Evolutionary conservation across 2,113 vertebrate species (phyloP), one percentile per base, ranked within the genome.

Genomic region (Lanius collurio): DNA sequence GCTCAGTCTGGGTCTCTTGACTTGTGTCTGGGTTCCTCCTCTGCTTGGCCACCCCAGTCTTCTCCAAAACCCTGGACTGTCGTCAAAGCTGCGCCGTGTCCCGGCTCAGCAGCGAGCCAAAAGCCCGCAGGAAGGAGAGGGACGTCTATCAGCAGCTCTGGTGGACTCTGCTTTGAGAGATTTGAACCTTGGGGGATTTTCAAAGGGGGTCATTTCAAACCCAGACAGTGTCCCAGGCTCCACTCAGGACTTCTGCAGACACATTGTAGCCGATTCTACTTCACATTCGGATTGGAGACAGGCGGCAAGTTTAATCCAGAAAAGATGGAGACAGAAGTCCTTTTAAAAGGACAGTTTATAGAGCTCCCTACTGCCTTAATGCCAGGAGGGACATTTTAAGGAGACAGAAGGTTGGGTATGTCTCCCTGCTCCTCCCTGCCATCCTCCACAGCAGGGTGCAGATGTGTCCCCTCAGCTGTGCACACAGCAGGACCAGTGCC

Each of bases 181-280:
- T 63, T 60, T 5, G 0, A 52, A 60, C 87, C 85, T 86, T 60
- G 44, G 60, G 65, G 90, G 76, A 68, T 60, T 91, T 90, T 94
- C 76, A 86, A 85, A 63, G 0, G 0, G 53, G 33, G 73, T 6
- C 11, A 68, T 95, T 81, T 87, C 85, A 83, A 62, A 63, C 44
- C 65, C 76, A 87, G 88, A 37, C 75, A 47, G 37, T 16, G 42
- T 86, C 56, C 71, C 60, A 77, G 89, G 92, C 88, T 75, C 80
- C 73, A 23, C 60, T 68, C 13, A 33, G 67, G 76, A 68, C 79
- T 94, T 39, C 79, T 86, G 92, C 76, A 88, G 88, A 49, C 56
- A 10, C 0, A 1, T 2, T 44, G 87, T 27, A 86, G 82, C 52
- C 0, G 1, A 53, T 62, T 55, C 0, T 0, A 41, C n/a, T 81